Conservation (phyloP, 2,888 invertebrate species). For the Didymodactylos carnosus region DNA sequence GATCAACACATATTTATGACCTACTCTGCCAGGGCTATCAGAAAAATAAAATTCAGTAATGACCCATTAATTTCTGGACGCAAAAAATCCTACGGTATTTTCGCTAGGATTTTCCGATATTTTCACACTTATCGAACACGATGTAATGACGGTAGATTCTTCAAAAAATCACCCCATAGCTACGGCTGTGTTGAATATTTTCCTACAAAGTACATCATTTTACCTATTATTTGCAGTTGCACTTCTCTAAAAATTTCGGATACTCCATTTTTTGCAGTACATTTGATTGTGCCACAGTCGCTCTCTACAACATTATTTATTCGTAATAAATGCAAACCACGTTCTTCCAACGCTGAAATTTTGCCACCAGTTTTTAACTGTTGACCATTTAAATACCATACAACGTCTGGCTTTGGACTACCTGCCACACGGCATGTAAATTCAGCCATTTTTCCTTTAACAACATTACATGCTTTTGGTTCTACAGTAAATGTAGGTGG, state of each 20-base stretch:
- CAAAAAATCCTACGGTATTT: too few relatives aligned
- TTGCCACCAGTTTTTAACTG: background rate
- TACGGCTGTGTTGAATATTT: too few relatives aligned
- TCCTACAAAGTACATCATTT: too few relatives aligned
- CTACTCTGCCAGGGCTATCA: too few relatives aligned
- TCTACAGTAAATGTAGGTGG: background rate
- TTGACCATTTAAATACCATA: background rate
- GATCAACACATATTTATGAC: too few relatives aligned
- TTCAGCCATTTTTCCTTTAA: background rate
- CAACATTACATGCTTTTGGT: background rate
- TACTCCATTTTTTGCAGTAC: background rate
- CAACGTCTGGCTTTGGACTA: background rate
- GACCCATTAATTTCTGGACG: too few relatives aligned
- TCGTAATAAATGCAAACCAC: background rate
- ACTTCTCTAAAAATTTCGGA: background rate
- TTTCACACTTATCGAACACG: too few relatives aligned
- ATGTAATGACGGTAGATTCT: too few relatives aligned
- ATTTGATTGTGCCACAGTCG: background rate
- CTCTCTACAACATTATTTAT: background rate
- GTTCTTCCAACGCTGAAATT: background rate
- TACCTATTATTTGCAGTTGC: background rate
- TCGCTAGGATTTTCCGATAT: too few relatives aligned
- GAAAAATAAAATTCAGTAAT: too few relatives aligned
- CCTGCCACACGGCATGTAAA: background rate
- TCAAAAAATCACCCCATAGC: too few relatives aligned